Base-by-base conservation (phyloP, 2,113 vertebrate genomes). In the Lycocorax pyrrhopterus region DNA sequence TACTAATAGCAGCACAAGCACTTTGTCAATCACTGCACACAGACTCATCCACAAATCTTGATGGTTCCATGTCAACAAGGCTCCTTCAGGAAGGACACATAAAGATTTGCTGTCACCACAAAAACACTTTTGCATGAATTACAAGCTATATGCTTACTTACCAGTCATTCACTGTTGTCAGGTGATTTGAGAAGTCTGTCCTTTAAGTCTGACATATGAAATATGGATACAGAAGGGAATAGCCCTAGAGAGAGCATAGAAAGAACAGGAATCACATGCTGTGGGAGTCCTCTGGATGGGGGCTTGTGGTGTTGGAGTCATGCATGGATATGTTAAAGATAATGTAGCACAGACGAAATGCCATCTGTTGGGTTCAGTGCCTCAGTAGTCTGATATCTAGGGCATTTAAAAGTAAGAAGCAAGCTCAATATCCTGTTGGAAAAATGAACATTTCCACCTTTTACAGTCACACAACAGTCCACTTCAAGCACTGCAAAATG, bases 31-130 rank as follows among this genome's bases (percentile, higher is more conserved):
- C 94, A 94, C 51, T 77, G 51, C 33, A 80, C 75, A 75, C 47
- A 56, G 76, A 37, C 62, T 62, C 5, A 39, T 91, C 87, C 85
- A 93, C 87, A 95, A 96, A 96, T 95, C 93, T 93, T 95, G 94
- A 95, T 93, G 86, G 83, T 87, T 92, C 77, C 83, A 69, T 89
- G 83, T 94, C 94, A 95, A 87, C n/a, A 84, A 66, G 0, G 0
- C 17, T 90, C 66, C 87, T 96, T 88, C 84, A 86, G 72, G 89
- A 85, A 88, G 87, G 69, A 90, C 87, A 37, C 1, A 1, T 95
- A 96, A 95, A 94, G 95, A 93, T 96, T 96, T 95, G 39, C 93
- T 95, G 96, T 96, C 93, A 96, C 63, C 63, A 67, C 73, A 93
- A 86, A 96, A 91, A 58, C 27, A 67, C 72, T 94, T 94, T 71